Evolutionary conservation across 2,888 invertebrate species (phyloP).

Genomic region (Drosophila atroscutellata): DNA sequence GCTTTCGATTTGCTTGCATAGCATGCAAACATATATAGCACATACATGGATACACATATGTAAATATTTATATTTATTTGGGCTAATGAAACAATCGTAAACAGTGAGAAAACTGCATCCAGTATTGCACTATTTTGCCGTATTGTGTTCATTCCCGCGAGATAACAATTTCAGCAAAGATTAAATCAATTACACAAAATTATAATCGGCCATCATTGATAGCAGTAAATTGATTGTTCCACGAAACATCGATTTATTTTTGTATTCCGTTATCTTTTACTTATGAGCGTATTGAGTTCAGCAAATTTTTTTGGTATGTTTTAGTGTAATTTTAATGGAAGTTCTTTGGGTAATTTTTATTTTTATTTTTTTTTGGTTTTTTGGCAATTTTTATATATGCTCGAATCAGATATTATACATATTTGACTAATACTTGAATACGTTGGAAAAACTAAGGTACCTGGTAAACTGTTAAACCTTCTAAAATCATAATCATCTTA

Average conservation of each 20-base stretch:
- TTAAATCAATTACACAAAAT: background rate
- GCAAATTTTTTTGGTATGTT: slow-evolving; percentile 66
- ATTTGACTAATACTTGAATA: slow-evolving; percentile 2
- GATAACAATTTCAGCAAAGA: slow-evolving; percentile 1
- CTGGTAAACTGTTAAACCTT: background rate
- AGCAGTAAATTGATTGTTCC: slow-evolving; percentile 3
- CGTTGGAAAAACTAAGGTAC: background rate
- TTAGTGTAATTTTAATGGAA: slow-evolving; percentile 55
- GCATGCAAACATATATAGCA: slow-evolving; percentile 23
- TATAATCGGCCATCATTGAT: background rate
- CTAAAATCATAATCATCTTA: background rate
- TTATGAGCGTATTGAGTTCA: slow-evolving; percentile 47
- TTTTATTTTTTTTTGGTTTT: background rate
- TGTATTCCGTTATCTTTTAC: background rate
- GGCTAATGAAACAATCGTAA: slow-evolving; percentile 20
- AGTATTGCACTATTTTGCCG: background rate
- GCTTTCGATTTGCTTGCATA: slow-evolving; percentile 16
- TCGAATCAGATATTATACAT: slow-evolving; percentile 5
- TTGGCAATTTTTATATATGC: slow-evolving; percentile 34
- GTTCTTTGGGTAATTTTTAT: slow-evolving; percentile 28
- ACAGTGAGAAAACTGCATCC: slow-evolving; percentile 20
- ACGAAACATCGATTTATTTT: slow-evolving; percentile 12
- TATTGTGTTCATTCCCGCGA: background rate
- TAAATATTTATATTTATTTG: slow-evolving; percentile 46
- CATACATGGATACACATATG: slow-evolving; percentile 17